Evolutionary conservation across 2,113 vertebrate species (phyloP), one percentile per base, ranked within the genome.

Genomic region (Myrmecobius fasciatus): DNA sequence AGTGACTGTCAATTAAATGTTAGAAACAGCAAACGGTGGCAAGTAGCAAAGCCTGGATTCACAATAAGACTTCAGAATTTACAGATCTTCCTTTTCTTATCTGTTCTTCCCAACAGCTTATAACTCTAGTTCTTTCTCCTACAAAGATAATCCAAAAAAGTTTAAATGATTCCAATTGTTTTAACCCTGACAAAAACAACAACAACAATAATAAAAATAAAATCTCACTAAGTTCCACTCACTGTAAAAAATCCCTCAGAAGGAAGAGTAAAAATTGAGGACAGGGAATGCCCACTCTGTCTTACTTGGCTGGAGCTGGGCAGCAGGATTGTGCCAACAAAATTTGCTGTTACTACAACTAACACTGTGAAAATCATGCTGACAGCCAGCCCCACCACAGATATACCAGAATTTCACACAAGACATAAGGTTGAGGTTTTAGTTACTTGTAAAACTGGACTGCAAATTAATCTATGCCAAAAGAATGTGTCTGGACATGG

Each of bases 1-100:
- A 83, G 67, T 43, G 20, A 94, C 93, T 93, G 92, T 92, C 92
- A 52, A 93, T 93, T 93, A 67, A 17, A 67, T 75, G 88, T 95
- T 91, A 67, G 51, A 93, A 53, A 3, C 31, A 26, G 43, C 43
- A 90, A 91, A 96, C 60, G 91, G 90, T 36, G 46, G 89, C 46
- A 93, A 48, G 11, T 94, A 94, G 92, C 3, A 94, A 49, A 51
- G 10, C 91, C 91, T 92, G 67, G 75, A 49, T 53, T 96, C 48
- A 1, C 36, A 51, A 83, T 94, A 90, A 88, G 88, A n/a, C 17
- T n/a, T 4, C 67, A 93, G 51, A 75, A 43, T 47, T 93, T 54
- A 20, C 20, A 91, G 51, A 0, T 0, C 54, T 8, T 3, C 46
- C 67, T 67, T 12, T 12, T 12, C 14, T 83, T 25, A n/a, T n/a